Base-by-base conservation (phyloP, 1,140 invertebrate genomes). In the Hylaeus anthracinus region DNA sequence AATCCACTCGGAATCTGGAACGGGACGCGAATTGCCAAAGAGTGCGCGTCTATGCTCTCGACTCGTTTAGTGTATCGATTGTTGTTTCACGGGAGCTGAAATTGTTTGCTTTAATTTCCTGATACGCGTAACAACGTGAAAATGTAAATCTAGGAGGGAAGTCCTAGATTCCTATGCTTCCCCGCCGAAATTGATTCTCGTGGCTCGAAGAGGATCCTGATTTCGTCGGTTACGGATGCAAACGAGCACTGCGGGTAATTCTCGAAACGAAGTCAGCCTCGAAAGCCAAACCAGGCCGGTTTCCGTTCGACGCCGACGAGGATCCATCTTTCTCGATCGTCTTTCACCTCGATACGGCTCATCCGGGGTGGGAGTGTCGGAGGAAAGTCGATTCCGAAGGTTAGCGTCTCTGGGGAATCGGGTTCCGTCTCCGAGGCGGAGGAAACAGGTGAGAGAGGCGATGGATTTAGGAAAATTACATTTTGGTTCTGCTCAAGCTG, bases 391-490 rank as follows among this genome's bases (percentile, higher is more conserved):
- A 74, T 86, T 85, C 41, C 48, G 58, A 79, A 75, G 83, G 71
- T 79, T 65, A 55, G 58, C 48, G 15, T 82, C 84, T 66, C 72
- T 15, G 6, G 72, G 58, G 83, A 75, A 58, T 72, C 6, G 63
- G 74, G 48, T 43, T 48, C 48, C 41, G 41, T n/a, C 37, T 12
- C 6, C 5, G n/a, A 2, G 14, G 45, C 14, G 66, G n/a, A 58
- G 55, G 55, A 64, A 70, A 74, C 56, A 14, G 48, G 72, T 53
- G 56, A 79, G 55, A 15, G 70, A 10, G 51, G 1, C 48, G 73
- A 78, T 77, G 77, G 84, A 77, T 84, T 84, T 78, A 83, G 77
- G 81, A 87, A 87, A 86, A 86, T 87, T 87, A 86, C 85, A 86
- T 87, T 86, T 87, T 51, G 81, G 60, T 72, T 87, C 58, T 84